Percentiles rank a stretch among this genome's conserved stretches.
These are phyloP conservation scores for Troilus luridus DNA, from an alignment of 2,888 invertebrate species.

Conservation along the genomic window DNA sequence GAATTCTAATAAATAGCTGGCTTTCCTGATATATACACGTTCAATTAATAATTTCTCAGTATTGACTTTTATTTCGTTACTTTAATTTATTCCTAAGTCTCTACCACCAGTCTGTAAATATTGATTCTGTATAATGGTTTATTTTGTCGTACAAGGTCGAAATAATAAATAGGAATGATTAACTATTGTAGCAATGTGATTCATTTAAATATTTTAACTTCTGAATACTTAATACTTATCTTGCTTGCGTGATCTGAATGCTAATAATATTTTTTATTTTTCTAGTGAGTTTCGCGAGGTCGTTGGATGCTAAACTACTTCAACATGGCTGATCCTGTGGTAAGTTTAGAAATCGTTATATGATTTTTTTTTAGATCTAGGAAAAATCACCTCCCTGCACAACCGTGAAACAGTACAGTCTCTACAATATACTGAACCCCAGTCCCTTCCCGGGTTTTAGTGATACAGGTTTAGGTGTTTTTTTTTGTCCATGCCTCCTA, in stretches of 20 bases:
- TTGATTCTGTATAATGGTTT: too few species aligned
- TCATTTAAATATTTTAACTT: not conserved
- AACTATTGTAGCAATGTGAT: not conserved
- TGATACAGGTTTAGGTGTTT: not conserved
- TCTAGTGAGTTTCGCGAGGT: not conserved
- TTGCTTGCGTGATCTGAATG: not conserved
- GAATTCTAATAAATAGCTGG: too few species aligned
- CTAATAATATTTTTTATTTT: not conserved
- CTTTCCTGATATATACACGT: too few species aligned
- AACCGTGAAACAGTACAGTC: too few species aligned
- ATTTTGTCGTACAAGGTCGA: not conserved
- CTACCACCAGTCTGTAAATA: too few species aligned
- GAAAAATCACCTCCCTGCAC: too few species aligned
- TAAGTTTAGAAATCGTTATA: not conserved
- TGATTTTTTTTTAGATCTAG: not conserved
- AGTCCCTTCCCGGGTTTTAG: too few species aligned
- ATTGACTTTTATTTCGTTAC: too few species aligned
- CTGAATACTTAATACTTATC: not conserved
- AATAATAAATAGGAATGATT: not conserved
- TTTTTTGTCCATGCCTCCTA: not conserved
- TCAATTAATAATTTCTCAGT: too few species aligned
- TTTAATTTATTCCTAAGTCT: too few species aligned
- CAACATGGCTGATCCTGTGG: not conserved
- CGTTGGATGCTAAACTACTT: not conserved
- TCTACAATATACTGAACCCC: too few species aligned